Base-by-base conservation (phyloP, 2,888 invertebrate genomes). In the Brachylomia viminalis region DNA sequence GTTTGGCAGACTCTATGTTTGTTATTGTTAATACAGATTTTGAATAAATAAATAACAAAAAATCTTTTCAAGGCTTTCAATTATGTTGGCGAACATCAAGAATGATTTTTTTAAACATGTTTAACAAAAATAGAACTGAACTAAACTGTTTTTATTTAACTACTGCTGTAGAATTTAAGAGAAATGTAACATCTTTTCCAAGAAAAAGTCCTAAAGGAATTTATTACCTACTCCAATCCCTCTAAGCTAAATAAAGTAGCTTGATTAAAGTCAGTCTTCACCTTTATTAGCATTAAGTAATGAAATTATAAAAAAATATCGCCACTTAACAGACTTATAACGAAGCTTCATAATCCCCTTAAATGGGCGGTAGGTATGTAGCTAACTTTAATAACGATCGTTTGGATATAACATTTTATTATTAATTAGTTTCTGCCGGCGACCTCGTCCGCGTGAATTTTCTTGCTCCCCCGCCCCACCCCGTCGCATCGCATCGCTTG, bases 281-380 rank as follows among this genome's bases (percentile, higher is more conserved):
- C 45, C 56, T 47, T 79, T 72, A 79, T 73, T 38, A 64, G 38
- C 49, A 66, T 62, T 58, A 72, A 71, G 74, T 76, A 80, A 84
- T 58, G 68, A 67, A 75, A 71, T 78, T 80, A 76, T 75, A 70
- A 65, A 66, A 38, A 82, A 72, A 75, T 84, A 72, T 70, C 38
- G 45, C 66, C 72, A 72, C 78, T 86, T 85, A 77, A 78, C 66
- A 77, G 70, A 69, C 76, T 86, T 80, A 75, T 42, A 76, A 72
- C 38, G 65, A 49, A 77, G 73, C 61, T 75, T 80, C 66, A 80
- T 86, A 86, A 86, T 85, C 76, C 58, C 72, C 71, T 78, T 83
- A 78, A 76, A 71, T 66, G 56, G 58, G 52, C 49, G 54, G 33
- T 58, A 62, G 59, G 74, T 70, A 70, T 33, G 80, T 73, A 73